Conservation (phyloP, 2,888 invertebrate genomes). For the Formica aserva region DNA sequence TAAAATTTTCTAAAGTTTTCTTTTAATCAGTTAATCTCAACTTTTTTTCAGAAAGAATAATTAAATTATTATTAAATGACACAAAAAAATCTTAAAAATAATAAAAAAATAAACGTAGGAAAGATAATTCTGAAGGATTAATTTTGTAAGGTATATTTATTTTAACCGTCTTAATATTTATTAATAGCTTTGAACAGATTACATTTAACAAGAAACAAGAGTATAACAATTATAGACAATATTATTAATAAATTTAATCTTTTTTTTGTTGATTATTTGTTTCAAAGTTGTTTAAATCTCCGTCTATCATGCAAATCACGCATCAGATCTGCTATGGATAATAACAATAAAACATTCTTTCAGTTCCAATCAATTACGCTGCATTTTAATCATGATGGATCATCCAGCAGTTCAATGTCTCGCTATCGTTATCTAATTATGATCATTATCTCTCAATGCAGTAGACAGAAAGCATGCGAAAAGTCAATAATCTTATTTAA, state of each 20-base stretch:
- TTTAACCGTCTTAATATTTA: background rate
- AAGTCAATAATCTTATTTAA: background rate
- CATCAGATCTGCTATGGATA: background rate
- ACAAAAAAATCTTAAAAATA: background rate
- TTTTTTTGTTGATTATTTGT: background rate
- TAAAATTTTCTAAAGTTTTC: background rate
- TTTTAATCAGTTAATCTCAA: background rate
- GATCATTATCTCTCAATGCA: background rate
- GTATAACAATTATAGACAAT: background rate
- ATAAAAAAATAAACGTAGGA: background rate
- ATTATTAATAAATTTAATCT: background rate
- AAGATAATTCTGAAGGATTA: background rate
- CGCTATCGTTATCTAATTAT: slow-evolving; percentile 8
- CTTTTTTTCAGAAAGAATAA: background rate
- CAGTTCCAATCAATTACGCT: background rate
- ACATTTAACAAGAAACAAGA: background rate
- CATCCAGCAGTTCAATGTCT: background rate
- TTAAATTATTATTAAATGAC: background rate
- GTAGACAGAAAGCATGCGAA: background rate
- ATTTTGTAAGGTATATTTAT: background rate
- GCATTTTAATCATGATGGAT: background rate
- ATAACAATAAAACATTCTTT: slow-evolving; percentile 4
- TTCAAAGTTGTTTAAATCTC: background rate
- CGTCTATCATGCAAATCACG: background rate
- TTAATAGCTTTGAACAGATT: background rate